These are phyloP conservation scores for Caenorhabditis panamensis DNA, from an alignment of 2,888 invertebrate species.

Conservation along the genomic window DNA sequence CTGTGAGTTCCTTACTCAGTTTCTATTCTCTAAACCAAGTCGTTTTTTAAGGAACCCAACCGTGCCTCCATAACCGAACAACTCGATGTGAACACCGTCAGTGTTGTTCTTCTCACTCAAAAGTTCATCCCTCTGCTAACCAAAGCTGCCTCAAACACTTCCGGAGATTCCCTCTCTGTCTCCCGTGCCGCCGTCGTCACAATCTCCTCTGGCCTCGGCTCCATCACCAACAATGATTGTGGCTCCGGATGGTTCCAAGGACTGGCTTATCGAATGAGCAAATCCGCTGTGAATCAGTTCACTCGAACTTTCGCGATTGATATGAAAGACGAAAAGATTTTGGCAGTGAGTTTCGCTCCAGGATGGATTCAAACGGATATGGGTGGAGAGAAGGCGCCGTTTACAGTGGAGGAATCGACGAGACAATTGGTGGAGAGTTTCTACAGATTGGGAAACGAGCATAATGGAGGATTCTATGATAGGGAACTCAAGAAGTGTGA, in stretches of 20 bases:
- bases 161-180: not conserved
- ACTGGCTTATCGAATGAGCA: constrained; percentile 64
- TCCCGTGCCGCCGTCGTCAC: constrained; percentile 23
- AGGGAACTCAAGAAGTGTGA: not conserved
- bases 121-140: constrained; percentile 20
- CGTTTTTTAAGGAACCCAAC: constrained; percentile 5
- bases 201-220: constrained; percentile 53
- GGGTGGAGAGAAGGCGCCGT: constrained; percentile 66
- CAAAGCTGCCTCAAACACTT: constrained; percentile 5
- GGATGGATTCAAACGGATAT: constrained; percentile 75
- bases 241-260: constrained; percentile 47
- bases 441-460: constrained; percentile 11
- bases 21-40: too few relatives aligned
- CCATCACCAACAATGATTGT: constrained; percentile 45
- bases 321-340: constrained; percentile 57
- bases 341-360: constrained; percentile 66
- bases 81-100: constrained; percentile 24
- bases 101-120: constrained; percentile 29
- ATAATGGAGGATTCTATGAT: constrained; percentile 34
- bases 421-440: constrained; percentile 55
- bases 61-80: constrained; percentile 10
- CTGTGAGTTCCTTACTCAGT: constrained; percentile 2
- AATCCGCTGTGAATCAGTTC: constrained; percentile 72
- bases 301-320: constrained; percentile 66
- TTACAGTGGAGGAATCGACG: constrained; percentile 61